These are phyloP conservation scores for Chydorus sphaericus DNA, from an alignment of 2,888 invertebrate genomes.

Conservation along the genomic window DNA sequence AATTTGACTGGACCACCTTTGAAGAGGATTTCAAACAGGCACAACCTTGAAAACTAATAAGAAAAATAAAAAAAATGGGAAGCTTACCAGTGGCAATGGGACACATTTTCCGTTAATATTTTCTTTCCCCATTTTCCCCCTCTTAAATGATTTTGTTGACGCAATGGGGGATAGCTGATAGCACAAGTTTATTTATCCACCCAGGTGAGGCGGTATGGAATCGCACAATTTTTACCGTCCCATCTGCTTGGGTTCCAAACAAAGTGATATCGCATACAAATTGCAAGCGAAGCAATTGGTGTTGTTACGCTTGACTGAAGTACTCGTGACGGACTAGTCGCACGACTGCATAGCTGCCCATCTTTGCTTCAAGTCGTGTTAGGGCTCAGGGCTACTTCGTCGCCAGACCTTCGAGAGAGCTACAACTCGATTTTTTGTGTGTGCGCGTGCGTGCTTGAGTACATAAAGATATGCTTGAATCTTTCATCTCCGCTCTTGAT, in stretches of 20 bases:
- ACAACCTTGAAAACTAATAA: no score
- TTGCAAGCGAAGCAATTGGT: not conserved
- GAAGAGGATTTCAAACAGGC: not conserved
- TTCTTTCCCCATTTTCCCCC: not conserved
- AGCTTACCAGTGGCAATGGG: not conserved
- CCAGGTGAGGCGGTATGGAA: not conserved
- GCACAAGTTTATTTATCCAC: not conserved
- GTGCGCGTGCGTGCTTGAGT: no score
- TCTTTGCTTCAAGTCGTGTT: constrained; percentile 3
- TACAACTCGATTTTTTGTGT: constrained; percentile 1
- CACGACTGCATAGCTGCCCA: not conserved
- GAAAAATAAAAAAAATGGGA: no score
- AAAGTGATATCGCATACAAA: not conserved
- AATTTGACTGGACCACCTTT: constrained; percentile 6
- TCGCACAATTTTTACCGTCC: not conserved
- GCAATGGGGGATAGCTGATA: not conserved
- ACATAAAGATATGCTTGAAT: no score
- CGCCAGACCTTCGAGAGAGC: not conserved
- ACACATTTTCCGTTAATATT: not conserved
- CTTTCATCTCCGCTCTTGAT: not conserved
- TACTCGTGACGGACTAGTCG: constrained; percentile 1
- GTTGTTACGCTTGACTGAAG: not conserved
- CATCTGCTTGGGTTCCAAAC: not conserved
- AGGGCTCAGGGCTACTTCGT: constrained; percentile 4
- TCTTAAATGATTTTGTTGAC: not conserved